Evolutionary conservation across 23 tunicate genomes (phyloP).

Genomic region (Ciona savignyi): DNA sequence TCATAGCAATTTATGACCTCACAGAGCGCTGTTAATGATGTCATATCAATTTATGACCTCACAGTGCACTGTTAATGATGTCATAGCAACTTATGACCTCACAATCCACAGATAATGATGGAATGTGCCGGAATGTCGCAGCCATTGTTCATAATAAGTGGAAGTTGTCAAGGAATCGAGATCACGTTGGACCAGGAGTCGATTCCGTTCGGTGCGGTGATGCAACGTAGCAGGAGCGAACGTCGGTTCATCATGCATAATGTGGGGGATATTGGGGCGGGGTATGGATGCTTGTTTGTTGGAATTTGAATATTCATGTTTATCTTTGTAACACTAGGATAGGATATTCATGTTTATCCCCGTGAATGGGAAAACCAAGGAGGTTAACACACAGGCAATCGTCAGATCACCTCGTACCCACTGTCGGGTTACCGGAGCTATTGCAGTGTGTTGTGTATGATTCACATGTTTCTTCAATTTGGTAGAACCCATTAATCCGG

Average conservation of each 20-base stretch:
- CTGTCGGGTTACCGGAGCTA: slow-evolving; percentile 58
- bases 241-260: slow-evolving; percentile 79
- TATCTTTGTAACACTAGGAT: slow-evolving; percentile 37
- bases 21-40: not conserved
- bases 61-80: too few species aligned
- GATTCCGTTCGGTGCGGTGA: slow-evolving; percentile 92
- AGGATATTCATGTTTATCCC: slow-evolving; percentile 92
- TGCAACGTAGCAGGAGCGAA: slow-evolving; percentile 50
- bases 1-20: not conserved
- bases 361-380: slow-evolving; percentile 91
- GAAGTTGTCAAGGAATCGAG: slow-evolving; percentile 93
- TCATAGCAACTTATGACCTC: not conserved
- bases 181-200: slow-evolving; percentile 93
- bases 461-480: slow-evolving; percentile 76
- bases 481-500: slow-evolving; percentile 61
- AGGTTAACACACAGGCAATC: slow-evolving; percentile 60
- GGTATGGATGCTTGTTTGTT: slow-evolving; percentile 32
- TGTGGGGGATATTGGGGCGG: slow-evolving; percentile 92
- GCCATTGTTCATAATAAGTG: slow-evolving; percentile 79
- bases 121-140: slow-evolving; percentile 96
- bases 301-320: too few species aligned
- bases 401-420: slow-evolving; percentile 83
- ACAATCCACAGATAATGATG: slow-evolving; percentile 58
- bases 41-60: too few species aligned
- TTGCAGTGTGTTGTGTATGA: slow-evolving; percentile 42